A percentile compares a stretch with the other conserved stretches of the same genome.
phyloP scores from a whole-genome alignment of 2,888 invertebrate genomes.

The Drosophila emarginata region DNA sequence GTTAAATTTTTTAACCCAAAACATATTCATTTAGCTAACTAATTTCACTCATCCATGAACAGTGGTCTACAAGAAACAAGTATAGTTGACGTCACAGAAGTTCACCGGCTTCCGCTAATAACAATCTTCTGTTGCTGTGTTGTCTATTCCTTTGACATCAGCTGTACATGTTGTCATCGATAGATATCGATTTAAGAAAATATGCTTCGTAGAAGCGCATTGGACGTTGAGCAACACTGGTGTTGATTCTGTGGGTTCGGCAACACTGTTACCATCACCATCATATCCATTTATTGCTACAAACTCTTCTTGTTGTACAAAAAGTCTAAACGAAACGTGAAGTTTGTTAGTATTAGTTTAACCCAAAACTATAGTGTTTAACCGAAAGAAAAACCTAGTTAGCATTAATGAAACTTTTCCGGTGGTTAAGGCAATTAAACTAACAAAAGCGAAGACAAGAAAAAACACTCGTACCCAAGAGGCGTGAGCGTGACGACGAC shows the following conservation, averaged over 20 bases:
- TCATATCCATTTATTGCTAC: slow-evolving; percentile 54
- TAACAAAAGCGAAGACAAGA: slow-evolving; percentile 50
- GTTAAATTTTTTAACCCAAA: too few species aligned
- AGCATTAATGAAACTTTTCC: slow-evolving; percentile 69
- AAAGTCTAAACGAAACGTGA: slow-evolving; percentile 33
- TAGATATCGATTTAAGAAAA: neutral
- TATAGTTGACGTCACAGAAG: neutral
- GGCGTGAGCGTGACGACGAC: slow-evolving; percentile 46
- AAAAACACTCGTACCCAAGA: slow-evolving; percentile 26
- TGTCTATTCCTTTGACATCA: neutral
- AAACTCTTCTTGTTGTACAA: slow-evolving; percentile 78
- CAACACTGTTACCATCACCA: slow-evolving; percentile 19
- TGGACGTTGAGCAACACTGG: neutral
- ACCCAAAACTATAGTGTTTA: slow-evolving; percentile 63
- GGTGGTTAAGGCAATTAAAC: slow-evolving; percentile 50
- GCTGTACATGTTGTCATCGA: neutral
- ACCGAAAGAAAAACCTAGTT: slow-evolving; percentile 69
- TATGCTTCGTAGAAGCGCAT: neutral
- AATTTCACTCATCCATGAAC: too few species aligned
- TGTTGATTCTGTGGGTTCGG: slow-evolving; percentile 7
- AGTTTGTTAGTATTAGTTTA: slow-evolving; percentile 66
- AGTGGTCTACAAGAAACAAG: neutral
- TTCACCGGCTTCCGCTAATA: neutral
- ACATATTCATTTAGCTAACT: too few species aligned
- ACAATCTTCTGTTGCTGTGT: neutral